phyloP scores from a whole-genome alignment of 2,113 vertebrate species.

The Mustelus asterias region DNA sequence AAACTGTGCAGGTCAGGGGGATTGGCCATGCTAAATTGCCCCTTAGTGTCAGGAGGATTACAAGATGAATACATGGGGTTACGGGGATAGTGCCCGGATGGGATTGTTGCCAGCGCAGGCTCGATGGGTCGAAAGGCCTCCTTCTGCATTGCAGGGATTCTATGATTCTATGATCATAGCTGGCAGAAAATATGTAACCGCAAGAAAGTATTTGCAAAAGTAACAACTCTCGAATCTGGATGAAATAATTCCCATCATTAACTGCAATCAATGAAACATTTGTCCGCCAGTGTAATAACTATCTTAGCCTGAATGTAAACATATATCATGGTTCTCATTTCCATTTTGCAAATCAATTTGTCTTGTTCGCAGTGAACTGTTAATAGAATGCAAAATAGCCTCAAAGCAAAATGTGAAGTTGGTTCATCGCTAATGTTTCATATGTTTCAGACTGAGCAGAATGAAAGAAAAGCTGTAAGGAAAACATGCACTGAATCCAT shows the following conservation, averaged over 20 bases:
- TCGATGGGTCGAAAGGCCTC: too few species aligned
- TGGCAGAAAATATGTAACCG: too few species aligned
- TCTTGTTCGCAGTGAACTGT: not conserved
- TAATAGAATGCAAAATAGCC: not conserved
- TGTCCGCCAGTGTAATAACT: not conserved
- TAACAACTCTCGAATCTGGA: not conserved
- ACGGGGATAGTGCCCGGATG: too few species aligned
- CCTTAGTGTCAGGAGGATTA: too few species aligned
- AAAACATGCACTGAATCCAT: not conserved
- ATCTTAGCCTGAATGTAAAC: not conserved
- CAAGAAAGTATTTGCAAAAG: not conserved
- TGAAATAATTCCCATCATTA: not conserved
- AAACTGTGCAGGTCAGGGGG: too few species aligned
- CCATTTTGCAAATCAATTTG: constrained; percentile 8
- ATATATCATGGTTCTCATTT: constrained; percentile 1
- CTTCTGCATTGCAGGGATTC: too few species aligned
- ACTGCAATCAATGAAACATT: not conserved
- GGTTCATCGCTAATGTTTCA: not conserved
- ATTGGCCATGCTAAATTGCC: too few species aligned
- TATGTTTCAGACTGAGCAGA: not conserved
- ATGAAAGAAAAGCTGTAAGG: not conserved
- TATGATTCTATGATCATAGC: not conserved
- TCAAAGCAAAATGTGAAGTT: not conserved
- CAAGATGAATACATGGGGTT: too few species aligned
- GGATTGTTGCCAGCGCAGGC: too few species aligned